These are phyloP conservation scores for Actinemys pallida DNA, from an alignment of 2,113 vertebrate genomes.

Conservation along the genomic window DNA sequence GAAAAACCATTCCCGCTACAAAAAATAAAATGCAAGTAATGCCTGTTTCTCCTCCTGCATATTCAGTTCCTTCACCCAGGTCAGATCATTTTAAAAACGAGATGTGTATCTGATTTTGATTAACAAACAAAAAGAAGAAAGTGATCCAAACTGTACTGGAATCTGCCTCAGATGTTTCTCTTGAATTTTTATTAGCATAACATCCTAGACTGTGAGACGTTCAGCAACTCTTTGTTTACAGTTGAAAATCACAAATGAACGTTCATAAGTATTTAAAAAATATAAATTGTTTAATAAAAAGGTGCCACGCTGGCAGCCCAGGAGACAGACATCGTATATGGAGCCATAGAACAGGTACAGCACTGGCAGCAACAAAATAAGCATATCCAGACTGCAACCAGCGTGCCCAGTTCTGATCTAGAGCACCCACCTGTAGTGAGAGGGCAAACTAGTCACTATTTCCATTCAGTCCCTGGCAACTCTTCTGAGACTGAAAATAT, in stretches of 20 bases:
- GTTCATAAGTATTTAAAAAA: not conserved
- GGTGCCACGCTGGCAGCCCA: not conserved
- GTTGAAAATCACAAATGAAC: not conserved
- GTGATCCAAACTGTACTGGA: not conserved
- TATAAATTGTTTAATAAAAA: not conserved
- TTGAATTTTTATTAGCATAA: not conserved
- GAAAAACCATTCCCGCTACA: not conserved
- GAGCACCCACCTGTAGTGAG: not conserved
- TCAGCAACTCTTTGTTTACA: too few species aligned
- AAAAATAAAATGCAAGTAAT: not conserved
- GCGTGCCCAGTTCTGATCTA: not conserved
- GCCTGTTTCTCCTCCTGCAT: accelerated
- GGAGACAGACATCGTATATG: accelerated
- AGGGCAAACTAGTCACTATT: not conserved
- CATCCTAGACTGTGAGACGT: not conserved
- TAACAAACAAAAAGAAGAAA: not conserved
- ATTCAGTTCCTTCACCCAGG: not conserved
- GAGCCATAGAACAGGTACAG: not conserved
- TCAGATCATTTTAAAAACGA: not conserved
- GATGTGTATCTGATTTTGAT: not conserved
- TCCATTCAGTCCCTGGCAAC: not conserved
- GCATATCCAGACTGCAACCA: not conserved
- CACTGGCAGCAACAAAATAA: not conserved
- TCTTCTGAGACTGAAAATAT: not conserved
- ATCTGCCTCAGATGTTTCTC: not conserved